Evolutionary conservation across 2,113 vertebrate genomes (phyloP), one percentile per base, ranked within the genome.

Genomic region (Galbula dea): DNA sequence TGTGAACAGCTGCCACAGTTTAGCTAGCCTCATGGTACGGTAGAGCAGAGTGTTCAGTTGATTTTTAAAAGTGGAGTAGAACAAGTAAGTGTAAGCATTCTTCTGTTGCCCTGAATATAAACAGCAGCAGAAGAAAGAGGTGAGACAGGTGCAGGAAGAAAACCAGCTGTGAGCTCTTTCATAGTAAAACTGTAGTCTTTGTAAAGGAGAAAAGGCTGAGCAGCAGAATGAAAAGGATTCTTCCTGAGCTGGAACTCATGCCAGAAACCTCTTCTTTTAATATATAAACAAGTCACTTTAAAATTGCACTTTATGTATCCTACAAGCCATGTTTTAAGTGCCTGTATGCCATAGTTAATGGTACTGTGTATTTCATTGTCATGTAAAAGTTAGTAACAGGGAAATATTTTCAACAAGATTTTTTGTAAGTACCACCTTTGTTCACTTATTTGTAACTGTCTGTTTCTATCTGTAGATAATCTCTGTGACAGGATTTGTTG

Each of bases 401-500:
- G 43, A 83, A 72, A 27, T 55, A 43, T 3, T 76, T 87, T 61
- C 5, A 30, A 5, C 8, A 11, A 45, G n/a, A 67, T 11, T 26
- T 11, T 30, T 65, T 39, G 2, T 65, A 52, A 72, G 21, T 88
- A 5, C 41, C 3, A 2, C 45, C 22, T 15, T 0, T 39, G 16
- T 72, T 90, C 9, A 23, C 15, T 83, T 91, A 21, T 46, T 65
- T 63, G 11, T 37, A 80, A 48, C 5, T 18, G 19, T 46, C n/a
- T 82, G 62, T 71, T 74, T 89, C 55, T 84, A 1, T 52, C 39
- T 78, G 29, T 92, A 99, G 99, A 99, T 99, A 41, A 98, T 99
- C 91, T 99, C 99, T 4, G 98, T 99, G 96, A 99, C 99, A 3
- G 99, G 99, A 29, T 99, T 99, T 90, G 97, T 99, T 83, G 99